Base-by-base conservation (phyloP, 2,113 vertebrate species). In the Callorhinus ursinus region DNA sequence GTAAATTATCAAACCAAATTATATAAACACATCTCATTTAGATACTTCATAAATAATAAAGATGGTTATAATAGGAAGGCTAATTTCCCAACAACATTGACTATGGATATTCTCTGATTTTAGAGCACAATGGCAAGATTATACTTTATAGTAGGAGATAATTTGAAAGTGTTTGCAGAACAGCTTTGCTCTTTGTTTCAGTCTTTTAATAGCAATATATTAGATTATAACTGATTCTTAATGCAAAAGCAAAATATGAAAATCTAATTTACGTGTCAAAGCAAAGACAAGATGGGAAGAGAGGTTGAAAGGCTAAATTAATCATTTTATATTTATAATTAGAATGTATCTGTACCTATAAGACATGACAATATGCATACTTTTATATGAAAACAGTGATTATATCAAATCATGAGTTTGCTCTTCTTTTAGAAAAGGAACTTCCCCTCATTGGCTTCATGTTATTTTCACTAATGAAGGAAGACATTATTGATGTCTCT, bases 1-100 rank as follows among this genome's bases (percentile, higher is more conserved):
- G 26, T 91, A 90, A 98, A 98, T 98, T 94, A 97, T 72, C 57
- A 97, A 97, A 67, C 26, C 69, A 59, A 36, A 93, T 81, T 87
- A 84, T 19, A 88, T 87, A 97, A 94, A 85, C 90, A 96, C 96
- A 97, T 97, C 84, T 98, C 49, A 92, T 97, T 2, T 49, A 33
- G 19, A 95, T 87, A 93, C 69, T 89, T 96, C 61, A 33, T 69
- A 97, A 71, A 61, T 26, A 96, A 94, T 69, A 36, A 93, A 94
- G 63, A 81, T 96, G 33, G 4, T 88, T 86, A 16, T 28, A 96
- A 93, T 12, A 94, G 31, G 80, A 67, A 71, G 1, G 53, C 95
- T 98, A 85, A 96, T 97, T 98, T 97, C 24, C 83, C 65, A n/a
- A 90, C 1, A 53, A 18, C 19, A 36, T n/a, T 51, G 93, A 93